Percentiles rank a stretch among this genome's conserved stretches.
Conservation (phyloP, 2,797 vertebrate species). For the Odontamblyopus rebecca region DNA sequence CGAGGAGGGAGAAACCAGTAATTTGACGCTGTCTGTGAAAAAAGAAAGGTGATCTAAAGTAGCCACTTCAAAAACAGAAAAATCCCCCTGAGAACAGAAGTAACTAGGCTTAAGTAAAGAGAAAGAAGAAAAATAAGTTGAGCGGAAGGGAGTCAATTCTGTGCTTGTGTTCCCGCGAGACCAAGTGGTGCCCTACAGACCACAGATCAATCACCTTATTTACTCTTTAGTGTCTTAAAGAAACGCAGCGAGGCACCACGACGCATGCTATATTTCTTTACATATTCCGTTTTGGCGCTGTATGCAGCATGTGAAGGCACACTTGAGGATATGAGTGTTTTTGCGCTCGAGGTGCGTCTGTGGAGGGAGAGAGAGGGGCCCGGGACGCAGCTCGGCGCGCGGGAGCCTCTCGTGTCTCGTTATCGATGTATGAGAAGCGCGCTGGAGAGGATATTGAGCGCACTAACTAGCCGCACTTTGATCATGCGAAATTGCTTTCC, state of each 20-base stretch:
- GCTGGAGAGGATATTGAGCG: conserved; percentile 69
- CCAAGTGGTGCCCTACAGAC: conserved; percentile 44
- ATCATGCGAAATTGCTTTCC: conserved; percentile 70
- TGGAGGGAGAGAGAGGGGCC: conserved; percentile 29
- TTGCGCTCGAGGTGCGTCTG: conserved; percentile 26
- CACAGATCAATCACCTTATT: conserved; percentile 73
- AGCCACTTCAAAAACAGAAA: not conserved
- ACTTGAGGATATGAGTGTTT: conserved; percentile 9
- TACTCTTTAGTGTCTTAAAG: conserved; percentile 59
- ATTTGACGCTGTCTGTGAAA: conserved; percentile 47
- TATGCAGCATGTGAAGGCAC: conserved; percentile 8
- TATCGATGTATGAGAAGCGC: conserved; percentile 67
- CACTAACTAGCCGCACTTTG: conserved; percentile 74
- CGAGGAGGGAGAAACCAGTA: conserved; percentile 1
- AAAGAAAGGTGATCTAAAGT: not conserved
- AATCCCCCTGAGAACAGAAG: not conserved
- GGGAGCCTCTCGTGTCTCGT: conserved; percentile 58
- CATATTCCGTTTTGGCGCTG: conserved; percentile 5
- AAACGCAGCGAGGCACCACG: conserved; percentile 18
- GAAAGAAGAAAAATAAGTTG: conserved; percentile 10
- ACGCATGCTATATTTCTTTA: not conserved
- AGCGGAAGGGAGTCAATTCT: conserved; percentile 32
- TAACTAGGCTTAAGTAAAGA: not conserved
- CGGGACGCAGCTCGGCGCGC: conserved; percentile 46
- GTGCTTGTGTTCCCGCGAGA: conserved; percentile 51